Conservation (phyloP, 1,140 invertebrate genomes). For the Penaeus japonicus region DNA sequence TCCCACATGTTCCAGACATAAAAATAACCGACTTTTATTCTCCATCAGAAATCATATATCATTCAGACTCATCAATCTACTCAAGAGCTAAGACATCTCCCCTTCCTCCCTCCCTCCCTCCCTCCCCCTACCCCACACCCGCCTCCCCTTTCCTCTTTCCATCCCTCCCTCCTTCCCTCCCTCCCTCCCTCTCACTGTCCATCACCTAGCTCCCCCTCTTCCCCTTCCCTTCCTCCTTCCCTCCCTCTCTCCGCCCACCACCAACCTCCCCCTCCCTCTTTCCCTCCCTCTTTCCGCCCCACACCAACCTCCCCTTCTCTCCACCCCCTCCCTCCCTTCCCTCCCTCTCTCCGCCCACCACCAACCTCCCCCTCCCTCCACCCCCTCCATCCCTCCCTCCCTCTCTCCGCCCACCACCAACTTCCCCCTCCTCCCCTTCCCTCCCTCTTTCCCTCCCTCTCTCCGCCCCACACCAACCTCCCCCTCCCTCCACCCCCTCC, state of each 20-base stretch:
- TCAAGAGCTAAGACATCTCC: no score
- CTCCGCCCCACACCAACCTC: no score
- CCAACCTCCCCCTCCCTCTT: neutral
- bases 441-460: no score
- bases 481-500: no score
- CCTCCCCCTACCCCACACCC: neutral
- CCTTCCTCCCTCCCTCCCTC: no score
- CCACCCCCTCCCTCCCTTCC: neutral
- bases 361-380: neutral
- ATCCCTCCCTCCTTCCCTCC: neutral
- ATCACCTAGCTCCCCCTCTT: neutral
- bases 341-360: neutral
- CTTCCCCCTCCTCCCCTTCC: no score
- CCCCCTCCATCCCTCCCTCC: neutral
- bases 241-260: neutral
- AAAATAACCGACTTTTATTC: no score
- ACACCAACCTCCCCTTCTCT: neutral
- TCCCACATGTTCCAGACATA: no score
- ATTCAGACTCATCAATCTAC: no score
- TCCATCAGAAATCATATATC: no score
- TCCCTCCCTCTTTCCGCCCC: neutral
- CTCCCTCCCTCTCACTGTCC: neutral
- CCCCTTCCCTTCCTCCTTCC: neutral
- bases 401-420: no score
- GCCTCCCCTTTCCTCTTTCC: neutral